phyloP scores from a whole-genome alignment of 2,113 vertebrate genomes.

The Triplophysa siluroides region DNA sequence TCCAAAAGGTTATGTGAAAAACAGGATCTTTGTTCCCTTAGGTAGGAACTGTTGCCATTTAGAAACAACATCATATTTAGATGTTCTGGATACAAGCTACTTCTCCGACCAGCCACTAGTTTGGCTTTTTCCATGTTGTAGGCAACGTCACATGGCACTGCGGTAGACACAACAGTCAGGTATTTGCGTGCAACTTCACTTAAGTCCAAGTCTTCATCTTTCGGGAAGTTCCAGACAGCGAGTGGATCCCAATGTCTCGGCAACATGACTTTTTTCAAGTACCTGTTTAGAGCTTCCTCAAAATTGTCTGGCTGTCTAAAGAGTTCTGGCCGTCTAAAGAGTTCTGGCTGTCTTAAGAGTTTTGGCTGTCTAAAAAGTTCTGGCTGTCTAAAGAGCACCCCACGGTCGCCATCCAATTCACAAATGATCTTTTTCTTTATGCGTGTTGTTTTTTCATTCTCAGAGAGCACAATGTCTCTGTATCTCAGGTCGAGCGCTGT shows the following conservation, averaged over 20 bases:
- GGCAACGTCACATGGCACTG: background rate
- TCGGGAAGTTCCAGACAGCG: conserved; percentile 27
- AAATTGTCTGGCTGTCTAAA: background rate
- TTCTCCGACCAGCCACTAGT: conserved; percentile 3
- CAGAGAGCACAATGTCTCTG: background rate
- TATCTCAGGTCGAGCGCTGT: conserved; percentile 38
- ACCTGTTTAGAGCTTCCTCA: background rate
- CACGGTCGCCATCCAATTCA: background rate
- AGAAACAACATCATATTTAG: conserved; percentile 48
- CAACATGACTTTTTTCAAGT: background rate
- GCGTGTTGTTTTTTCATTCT: background rate
- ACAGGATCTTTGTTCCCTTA: background rate
- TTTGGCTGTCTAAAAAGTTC: too few relatives aligned
- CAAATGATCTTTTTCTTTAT: background rate
- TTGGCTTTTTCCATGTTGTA: background rate
- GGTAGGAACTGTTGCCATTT: conserved; percentile 13
- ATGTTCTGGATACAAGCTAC: conserved; percentile 19
- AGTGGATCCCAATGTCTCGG: background rate
- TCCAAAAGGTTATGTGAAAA: background rate
- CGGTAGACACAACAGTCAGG: conserved; percentile 28
- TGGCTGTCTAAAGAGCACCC: background rate
- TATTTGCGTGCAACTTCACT: conserved; percentile 13
- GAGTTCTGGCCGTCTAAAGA: too few relatives aligned
- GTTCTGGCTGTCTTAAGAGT: too few relatives aligned
- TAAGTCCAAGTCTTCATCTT: background rate